Conservation (phyloP, 2,888 invertebrate species). For the Tuberolachnus salignus region DNA sequence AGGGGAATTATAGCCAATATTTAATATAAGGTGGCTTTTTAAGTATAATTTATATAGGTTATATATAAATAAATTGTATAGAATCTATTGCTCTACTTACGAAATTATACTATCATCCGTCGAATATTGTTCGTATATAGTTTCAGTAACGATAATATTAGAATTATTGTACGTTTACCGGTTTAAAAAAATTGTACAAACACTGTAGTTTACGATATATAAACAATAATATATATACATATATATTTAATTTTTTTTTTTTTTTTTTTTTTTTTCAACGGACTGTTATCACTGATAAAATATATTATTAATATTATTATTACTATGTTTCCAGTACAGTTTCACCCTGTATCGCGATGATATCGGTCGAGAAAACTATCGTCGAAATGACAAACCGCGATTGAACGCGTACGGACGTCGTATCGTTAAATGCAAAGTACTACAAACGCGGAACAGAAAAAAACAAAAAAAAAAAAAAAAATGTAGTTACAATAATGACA, state of each 20-base stretch:
- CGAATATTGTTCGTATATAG: not conserved
- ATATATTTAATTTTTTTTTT: no score
- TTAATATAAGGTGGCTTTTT: no score
- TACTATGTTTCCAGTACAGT: not conserved
- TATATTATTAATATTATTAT: not conserved
- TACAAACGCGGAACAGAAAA: not conserved
- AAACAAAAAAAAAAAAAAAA: conserved; percentile 15
- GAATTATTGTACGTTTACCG: not conserved
- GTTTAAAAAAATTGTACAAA: not conserved
- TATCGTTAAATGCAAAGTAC: not conserved
- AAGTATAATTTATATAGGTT: no score
- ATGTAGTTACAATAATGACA: no score
- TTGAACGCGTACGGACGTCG: not conserved
- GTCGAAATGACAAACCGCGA: not conserved
- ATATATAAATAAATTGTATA: no score
- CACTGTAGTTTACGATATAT: not conserved
- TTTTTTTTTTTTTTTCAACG: not conserved
- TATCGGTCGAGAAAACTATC: not conserved
- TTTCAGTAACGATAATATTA: not conserved
- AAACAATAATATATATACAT: no score
- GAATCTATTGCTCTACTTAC: no score
- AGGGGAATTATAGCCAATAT: no score
- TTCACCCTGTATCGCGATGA: not conserved
- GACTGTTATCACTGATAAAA: not conserved
- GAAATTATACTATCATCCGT: no score